Base-by-base conservation (phyloP, 2,797 vertebrate species). In the Morelia viridis region DNA sequence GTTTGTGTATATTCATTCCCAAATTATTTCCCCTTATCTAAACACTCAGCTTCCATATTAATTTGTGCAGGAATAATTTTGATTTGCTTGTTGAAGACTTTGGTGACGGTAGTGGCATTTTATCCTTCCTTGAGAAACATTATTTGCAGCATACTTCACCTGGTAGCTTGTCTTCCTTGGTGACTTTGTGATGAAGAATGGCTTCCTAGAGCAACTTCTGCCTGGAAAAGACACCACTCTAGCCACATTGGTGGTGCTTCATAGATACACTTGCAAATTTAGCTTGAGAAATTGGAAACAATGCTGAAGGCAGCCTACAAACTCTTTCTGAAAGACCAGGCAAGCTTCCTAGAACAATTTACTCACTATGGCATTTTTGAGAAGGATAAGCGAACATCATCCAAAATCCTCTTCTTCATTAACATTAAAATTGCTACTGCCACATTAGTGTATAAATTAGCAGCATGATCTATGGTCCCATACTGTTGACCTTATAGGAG, bases 111-210 rank as follows among this genome's bases (percentile, higher is more conserved):
- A 91, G 56, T 61, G 31, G 22, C 7, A 94, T 80, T 61, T 92
- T 94, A 94, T 93, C 4, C 90, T 89, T 96, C 92, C 62, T 94
- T 35, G 3, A 86, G 90, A 71, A 12, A 92, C 92, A 93, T 93
- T 31, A 0, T 94, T 91, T 84, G 35, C 68, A 24, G 50, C 5
- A 19, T 22, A 0, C 68, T 1, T 88, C 90, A 93, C 91, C 31
- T 53, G 80, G 89, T 41, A 76, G 0, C 46, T 94, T 0, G 0
- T 85, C 84, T 91, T 92, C 93, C 89, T 80, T 17, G 61, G 22
- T 46, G 0, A 26, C 24, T 84, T 15, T 84, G 2, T 93, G 26
- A 93, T 91, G 94, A 93, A 56, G 4, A 46, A 93, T 15, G 1
- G n/a, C 19, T 86, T 58, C 31, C 85, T 58, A 35, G 8, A 87